These are phyloP conservation scores for Drosophila guanche DNA, from an alignment of 1,140 invertebrate species.

Conservation along the genomic window DNA sequence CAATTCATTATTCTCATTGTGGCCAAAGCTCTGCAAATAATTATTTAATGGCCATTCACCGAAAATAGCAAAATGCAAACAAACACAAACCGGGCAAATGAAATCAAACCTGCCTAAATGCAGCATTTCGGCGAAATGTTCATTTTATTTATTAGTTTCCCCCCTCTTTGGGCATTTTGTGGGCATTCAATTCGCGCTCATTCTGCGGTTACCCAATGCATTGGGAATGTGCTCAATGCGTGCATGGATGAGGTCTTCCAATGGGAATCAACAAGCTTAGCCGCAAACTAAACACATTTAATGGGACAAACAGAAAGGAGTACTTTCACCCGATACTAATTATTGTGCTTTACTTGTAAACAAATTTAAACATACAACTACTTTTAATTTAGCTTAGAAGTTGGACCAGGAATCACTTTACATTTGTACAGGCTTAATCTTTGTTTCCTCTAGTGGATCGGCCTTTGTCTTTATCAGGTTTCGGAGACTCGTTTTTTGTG, in stretches of 20 bases:
- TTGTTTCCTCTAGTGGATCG: too few species aligned
- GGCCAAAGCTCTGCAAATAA: slow-evolving; percentile 46
- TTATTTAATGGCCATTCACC: slow-evolving; percentile 45
- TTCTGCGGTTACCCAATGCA: slow-evolving; percentile 50
- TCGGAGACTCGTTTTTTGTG: too few species aligned
- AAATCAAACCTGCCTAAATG: slow-evolving; percentile 40
- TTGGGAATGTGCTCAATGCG: slow-evolving; percentile 9
- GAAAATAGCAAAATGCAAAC: slow-evolving; percentile 21
- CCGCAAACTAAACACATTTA: slow-evolving; percentile 13
- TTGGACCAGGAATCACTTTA: too few species aligned
- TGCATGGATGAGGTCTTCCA: neutral
- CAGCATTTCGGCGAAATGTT: slow-evolving; percentile 43
- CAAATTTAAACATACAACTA: too few species aligned
- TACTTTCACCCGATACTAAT: too few species aligned
- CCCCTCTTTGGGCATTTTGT: slow-evolving; percentile 50
- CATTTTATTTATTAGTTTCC: slow-evolving; percentile 44
- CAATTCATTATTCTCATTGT: slow-evolving; percentile 43
- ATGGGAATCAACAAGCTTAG: slow-evolving; percentile 19
- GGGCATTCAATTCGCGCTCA: slow-evolving; percentile 62
- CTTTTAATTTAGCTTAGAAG: too few species aligned
- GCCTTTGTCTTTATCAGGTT: too few species aligned
- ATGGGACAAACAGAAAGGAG: neutral
- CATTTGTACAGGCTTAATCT: too few species aligned
- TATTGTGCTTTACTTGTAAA: too few species aligned
- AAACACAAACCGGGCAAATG: slow-evolving; percentile 10